Evolutionary conservation across 30 jellyfish, hydroid and myxozoan species (phyloP), one percentile per base, ranked within the genome.

Genomic region (Pseudorhiza aurosa): DNA sequence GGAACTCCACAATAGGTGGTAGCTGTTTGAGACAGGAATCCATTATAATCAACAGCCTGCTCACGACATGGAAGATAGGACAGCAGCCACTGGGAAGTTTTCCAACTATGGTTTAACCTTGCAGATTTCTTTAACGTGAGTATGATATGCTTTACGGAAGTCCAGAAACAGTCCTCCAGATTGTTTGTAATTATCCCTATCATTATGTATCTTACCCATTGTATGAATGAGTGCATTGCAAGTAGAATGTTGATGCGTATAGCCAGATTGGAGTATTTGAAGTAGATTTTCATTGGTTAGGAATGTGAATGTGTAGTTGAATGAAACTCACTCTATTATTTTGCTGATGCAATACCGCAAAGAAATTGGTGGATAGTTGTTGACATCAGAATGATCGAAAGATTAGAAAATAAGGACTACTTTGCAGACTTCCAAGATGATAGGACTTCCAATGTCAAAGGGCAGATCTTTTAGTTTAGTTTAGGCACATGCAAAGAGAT

Each of bases 401-500:
- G 75, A 59, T 21, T 59, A 17, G 53, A 6, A 59, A 5, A 59
- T 22, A 5, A 51, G 75, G 14, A 59, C 51, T 59, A 28, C 49
- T 59, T 59, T 18, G 75, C 75, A 30, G 45, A 22, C 75, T 59
- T 59, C 75, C 75, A 59, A 22, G 75, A 22, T 59, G 15, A 25
- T 27, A 51, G 75, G 75, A 59, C 22, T 51, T 22, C 75, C 75
- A 59, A 14, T 17, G 45, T 59, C 49, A 59, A 59, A 59, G 75
- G 75, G 28, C 12, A 22, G 14, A 59, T 59, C 24, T 22, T 17
- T 27, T 59, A 59, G 49, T 22, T 59, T 59, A 30, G 75, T 59
- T 59, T 17, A 59, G 9, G 75, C 49, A 30, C 28, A 8, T 25
- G 24, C 75, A 28, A 59, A 59, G 49, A 30, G 19, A 5, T 59